Base-by-base conservation (phyloP, 2,113 vertebrate genomes). In the Nycticebus coucang region DNA sequence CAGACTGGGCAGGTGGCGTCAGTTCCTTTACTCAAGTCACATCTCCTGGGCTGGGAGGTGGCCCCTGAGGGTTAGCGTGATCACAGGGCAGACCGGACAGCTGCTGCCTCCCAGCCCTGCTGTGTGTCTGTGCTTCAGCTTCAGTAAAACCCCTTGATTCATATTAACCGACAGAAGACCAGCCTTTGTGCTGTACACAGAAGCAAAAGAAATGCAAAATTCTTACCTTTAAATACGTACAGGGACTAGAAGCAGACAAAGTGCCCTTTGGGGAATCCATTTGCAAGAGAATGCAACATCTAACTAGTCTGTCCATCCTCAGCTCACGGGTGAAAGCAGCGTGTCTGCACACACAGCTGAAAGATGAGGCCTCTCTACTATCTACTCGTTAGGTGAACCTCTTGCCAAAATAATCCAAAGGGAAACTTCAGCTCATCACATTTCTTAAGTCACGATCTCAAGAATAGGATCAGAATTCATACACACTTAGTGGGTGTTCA, bases 81-180 rank as follows among this genome's bases (percentile, higher is more conserved):
- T 95, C 88, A 57, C 45, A 84, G 91, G 81, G 45, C 88, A 88
- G 79, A 41, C 82, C 64, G 33, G 59, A 53, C 66, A 92, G 75
- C 80, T 89, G 86, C 89, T 82, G 50, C 81, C 55, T 79, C 18
- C 13, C 77, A 15, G 28, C 74, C 87, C 77, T 92, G 87, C 66
- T 66, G 41, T 59, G 24, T 30, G 21, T 57, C 68, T 71, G 71
- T 68, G 37, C 78, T 92, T 88, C 60, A 75, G 74, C 78, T 72
- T 94, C 72, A 22, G 77, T 71, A 64, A 97, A 93, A 33, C 64
- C 55, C 50, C 92, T 45, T 72, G 79, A 81, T 91, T 90, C 75
- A 94, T 83, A 81, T 71, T 55, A 88, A 93, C 21, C 50, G 83
- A 94, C 62, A 91, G 75, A 72, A 87, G 41, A 17, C 68, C 55